Conservation (phyloP, 92 coral and sea anemone species). For the Zoanthus sansibaricus region DNA sequence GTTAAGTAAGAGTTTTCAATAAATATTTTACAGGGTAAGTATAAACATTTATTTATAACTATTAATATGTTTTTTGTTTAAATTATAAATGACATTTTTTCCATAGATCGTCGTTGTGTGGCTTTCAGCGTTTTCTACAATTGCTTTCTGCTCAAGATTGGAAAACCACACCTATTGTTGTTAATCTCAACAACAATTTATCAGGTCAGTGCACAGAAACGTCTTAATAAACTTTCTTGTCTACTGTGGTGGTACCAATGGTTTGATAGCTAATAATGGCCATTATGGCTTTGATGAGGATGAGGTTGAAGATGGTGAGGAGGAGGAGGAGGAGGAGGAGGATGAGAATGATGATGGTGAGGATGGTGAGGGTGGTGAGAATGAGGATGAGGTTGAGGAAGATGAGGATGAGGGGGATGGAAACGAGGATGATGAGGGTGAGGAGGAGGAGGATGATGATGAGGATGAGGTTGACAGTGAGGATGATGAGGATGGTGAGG, state of each 20-base stretch:
- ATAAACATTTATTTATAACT: too few relatives aligned
- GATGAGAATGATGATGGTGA: not conserved
- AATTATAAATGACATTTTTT: not conserved
- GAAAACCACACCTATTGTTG: constrained; percentile 80
- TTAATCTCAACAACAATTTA: constrained; percentile 84
- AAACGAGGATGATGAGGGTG: too few relatives aligned
- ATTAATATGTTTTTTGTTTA: too few relatives aligned
- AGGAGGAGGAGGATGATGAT: not conserved
- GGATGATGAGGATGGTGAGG: not conserved
- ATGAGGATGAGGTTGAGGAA: too few relatives aligned
- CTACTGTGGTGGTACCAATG: not conserved
- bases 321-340: not conserved
- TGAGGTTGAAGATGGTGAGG: not conserved
- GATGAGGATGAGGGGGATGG: too few relatives aligned
- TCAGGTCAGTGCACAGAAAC: constrained; percentile 64
- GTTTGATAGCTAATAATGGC: not conserved
- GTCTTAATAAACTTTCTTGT: not conserved
- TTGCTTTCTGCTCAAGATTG: constrained; percentile 86
- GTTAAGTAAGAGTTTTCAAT: too few relatives aligned
- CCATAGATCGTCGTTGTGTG: constrained; percentile 78
- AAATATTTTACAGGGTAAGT: too few relatives aligned
- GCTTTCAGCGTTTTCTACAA: constrained; percentile 87
- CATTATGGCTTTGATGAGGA: not conserved
- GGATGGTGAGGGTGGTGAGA: too few relatives aligned
- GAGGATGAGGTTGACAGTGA: not conserved